Evolutionary conservation across 2,888 invertebrate species (phyloP), one percentile per base, ranked within the genome.

Genomic region (Bellardia pandia): DNA sequence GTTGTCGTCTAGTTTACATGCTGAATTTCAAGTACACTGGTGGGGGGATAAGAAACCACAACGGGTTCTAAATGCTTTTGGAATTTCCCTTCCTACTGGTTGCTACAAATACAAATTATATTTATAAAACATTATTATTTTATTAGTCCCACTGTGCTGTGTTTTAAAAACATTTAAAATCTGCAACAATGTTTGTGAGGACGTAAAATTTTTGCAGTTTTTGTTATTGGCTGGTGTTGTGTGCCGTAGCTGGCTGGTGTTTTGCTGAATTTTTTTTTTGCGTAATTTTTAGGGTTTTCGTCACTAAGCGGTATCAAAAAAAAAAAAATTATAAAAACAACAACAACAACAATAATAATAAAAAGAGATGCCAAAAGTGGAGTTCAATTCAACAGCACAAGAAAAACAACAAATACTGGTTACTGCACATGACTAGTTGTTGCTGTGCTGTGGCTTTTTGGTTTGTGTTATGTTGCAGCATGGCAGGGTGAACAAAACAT

Each of bases 301-400:
- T 87, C 87, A 87, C 87, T 82, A 87, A 85, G 79, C 85, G 87
- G 78, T 78, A 87, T 78, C 81, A 78, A 72, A 64, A 75, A 77
- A 48, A 69, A 48, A 64, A 45, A 45, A 72, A 66, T 37, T 23
- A 13, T 40, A 64, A 51, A n/a, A 62, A 81, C 58, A 60, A 69
- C 51, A 64, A 68, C 45, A 69, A 53, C 16, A 82, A 48, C 72
- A 85, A 82, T 40, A 86, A 83, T 72, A 86, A 74, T 51, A 37
- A 78, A 88, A 86, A 85, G 76, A 74, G 86, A 88, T 88, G 88
- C 77, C 87, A 78, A 87, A 87, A 85, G 56, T 85, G 58, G 81
- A 85, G 78, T 81, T 82, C 60, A 81, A 74, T 82, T 69, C 74
- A 82, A 76, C 74, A 62, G 68, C 58, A 58, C 56, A 78, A 62